Evolutionary conservation across 2,113 vertebrate genomes (phyloP), one percentile per base, ranked within the genome.

Genomic region (Lampris incognitus): DNA sequence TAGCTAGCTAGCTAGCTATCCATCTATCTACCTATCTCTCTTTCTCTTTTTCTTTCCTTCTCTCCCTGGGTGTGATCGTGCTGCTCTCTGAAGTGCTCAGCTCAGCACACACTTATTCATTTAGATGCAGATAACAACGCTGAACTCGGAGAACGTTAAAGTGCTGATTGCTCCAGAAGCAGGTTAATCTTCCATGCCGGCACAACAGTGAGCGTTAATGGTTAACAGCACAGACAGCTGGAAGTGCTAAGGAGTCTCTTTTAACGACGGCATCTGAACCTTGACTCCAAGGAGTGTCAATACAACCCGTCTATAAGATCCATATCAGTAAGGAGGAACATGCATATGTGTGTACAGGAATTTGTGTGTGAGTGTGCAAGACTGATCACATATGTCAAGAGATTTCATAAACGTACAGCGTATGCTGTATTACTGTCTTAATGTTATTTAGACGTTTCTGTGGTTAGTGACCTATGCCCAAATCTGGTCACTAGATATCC

Each of bases 201-300:
- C 39, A 11, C 63, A 63, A 3, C 0, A 48, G 52, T 44, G 67
- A 9, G 38, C 46, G 88, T 88, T 91, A 93, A 90, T 91, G 79
- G 74, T 90, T 92, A 85, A 88, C 63, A 37, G 50, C 48, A 63
- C 51, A 11, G 55, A 72, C 83, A 87, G 59, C 74, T 87, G 77
- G 85, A 73, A 59, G 44, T 36, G 46, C 44, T 72, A 83, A 77
- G 9, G 63, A 40, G 39, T 52, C 24, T 44, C 39, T 4, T 62
- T 71, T 62, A 74, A 83, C 36, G 38, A 36, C 37, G 84, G 51
- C 42, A 9, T 37, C 10, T 85, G 81, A 72, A 91, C 89, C 89
- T 92, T 90, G 83, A 87, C 69, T 83, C 36, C 37, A 41, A 79
- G 57, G 39, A 77, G 56, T 24, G 44, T 69, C 51, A 42, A 24